Percentiles rank a stretch among this genome's conserved stretches.
These are phyloP conservation scores for Troides aeacus DNA, from an alignment of 2,888 invertebrate species.

Conservation along the genomic window DNA sequence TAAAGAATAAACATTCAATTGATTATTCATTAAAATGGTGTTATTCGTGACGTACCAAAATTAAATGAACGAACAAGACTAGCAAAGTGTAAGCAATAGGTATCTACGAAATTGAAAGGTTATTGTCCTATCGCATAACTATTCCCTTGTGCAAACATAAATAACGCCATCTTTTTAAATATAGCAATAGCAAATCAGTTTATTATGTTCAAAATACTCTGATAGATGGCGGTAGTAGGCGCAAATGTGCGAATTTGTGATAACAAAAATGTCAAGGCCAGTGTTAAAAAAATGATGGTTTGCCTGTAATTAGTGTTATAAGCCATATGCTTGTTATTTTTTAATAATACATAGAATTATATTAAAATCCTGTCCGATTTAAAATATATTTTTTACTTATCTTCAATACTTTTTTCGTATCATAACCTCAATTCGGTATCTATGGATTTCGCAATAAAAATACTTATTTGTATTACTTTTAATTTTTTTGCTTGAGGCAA, in stretches of 20 bases:
- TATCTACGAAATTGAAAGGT: constrained; percentile 38
- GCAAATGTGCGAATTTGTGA: constrained; percentile 64
- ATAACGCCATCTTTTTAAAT: constrained; percentile 55
- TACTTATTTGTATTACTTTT: background rate
- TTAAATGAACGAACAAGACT: constrained; percentile 20
- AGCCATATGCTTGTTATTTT: background rate
- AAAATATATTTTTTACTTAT: constrained; percentile 28
- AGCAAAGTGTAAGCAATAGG: constrained; percentile 23
- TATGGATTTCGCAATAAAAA: constrained; percentile 21
- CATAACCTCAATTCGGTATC: constrained; percentile 58
- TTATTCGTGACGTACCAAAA: constrained; percentile 10
- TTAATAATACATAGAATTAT: constrained; percentile 28
- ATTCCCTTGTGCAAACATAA: constrained; percentile 40
- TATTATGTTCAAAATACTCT: constrained; percentile 15
- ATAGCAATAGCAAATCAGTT: background rate
- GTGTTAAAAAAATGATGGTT: constrained; percentile 43
- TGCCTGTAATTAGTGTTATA: constrained; percentile 8
- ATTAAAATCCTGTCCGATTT: constrained; percentile 29
- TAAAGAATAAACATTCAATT: constrained; percentile 5
- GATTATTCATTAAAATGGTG: constrained; percentile 14
- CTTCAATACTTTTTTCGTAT: constrained; percentile 47
- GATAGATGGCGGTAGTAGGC: constrained; percentile 49
- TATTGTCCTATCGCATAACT: constrained; percentile 49
- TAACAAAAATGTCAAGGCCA: constrained; percentile 75
- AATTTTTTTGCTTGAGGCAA: background rate